A percentile compares a stretch with the other conserved stretches of the same genome.
Evolutionary conservation across 2,888 invertebrate species (phyloP).

Genomic region (Cephus pygmeus): DNA sequence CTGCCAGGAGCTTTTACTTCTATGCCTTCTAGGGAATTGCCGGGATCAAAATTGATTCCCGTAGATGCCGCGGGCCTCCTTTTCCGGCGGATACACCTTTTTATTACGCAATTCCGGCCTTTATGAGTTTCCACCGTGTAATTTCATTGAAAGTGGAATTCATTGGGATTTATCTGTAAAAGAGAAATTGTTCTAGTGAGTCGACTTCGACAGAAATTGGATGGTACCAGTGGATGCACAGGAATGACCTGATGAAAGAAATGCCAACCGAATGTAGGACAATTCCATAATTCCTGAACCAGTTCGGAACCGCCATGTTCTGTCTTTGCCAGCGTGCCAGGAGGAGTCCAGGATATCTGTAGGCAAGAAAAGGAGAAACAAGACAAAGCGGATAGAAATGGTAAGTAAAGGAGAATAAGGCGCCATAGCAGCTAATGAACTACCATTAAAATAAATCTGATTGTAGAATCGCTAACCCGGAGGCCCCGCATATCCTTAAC

Average conservation of each 20-base stretch:
- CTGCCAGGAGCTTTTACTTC: not conserved
- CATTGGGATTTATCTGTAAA: not conserved
- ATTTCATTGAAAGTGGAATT: not conserved
- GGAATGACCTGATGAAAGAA: not conserved
- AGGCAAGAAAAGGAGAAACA: not conserved
- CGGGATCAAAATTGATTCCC: not conserved
- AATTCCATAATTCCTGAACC: not conserved
- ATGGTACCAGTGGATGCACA: not conserved
- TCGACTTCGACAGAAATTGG: not conserved
- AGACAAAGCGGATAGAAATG: not conserved
- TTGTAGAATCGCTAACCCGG: not conserved
- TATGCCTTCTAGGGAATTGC: not conserved
- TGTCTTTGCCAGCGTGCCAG: not conserved
- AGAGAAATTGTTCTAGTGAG: not conserved
- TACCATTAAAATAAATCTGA: slow-evolving; percentile 7
- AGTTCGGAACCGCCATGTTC: not conserved
- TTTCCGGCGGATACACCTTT: not conserved
- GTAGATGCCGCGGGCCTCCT: not conserved
- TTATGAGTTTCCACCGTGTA: not conserved
- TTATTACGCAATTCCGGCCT: not conserved
- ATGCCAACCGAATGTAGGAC: not conserved
- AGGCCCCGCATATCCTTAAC: not conserved
- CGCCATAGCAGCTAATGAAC: slow-evolving; percentile 3
- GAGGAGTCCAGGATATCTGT: not conserved
- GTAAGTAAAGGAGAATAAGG: not conserved